Base-by-base conservation (phyloP, 2,888 invertebrate genomes). In the Trichacis sp. region DNA sequence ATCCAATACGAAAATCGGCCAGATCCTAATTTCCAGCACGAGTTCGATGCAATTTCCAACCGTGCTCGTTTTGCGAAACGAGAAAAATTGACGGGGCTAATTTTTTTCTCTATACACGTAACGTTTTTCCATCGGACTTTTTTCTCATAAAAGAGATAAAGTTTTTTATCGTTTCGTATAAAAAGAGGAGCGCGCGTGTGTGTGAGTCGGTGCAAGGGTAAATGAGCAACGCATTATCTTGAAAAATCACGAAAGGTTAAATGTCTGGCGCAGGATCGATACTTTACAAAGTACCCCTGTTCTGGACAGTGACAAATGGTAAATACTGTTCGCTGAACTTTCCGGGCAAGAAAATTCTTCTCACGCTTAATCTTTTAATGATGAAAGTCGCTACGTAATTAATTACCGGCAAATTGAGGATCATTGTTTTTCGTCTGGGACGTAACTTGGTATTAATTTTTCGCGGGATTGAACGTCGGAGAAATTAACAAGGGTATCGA, bases 301-400 rank as follows among this genome's bases (percentile, higher is more conserved):
- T 74, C 69, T 64, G 69, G 83, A 82, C 83, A 83, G 77, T 83
- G 83, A 83, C 80, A 79, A 82, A 83, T 82, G 78, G 74, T 70
- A 72, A 72, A 61, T 74, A 76, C 77, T 77, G 77, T 78, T 79
- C 74, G 76, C 73, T 74, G 59, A 77, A 75, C 77, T 76, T 74
- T 76, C 73, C 58, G 72, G 71, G 64, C 70, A 68, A 72, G 72
- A 70, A 71, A 70, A 73, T 73, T 69, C 68, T 58, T 68, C 72
- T 73, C 75, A 77, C 76, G 75, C 73, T 73, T 68, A 68, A 72
- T 65, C 71, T 70, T 66, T 65, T 61, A 46, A 59, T 71, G 69
- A 59, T 63, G 67, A 68, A 69, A 52, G 68, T 68, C 65, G 72
- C 69, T 70, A 65, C 64, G 63, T 70, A 78, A 80, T 81, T 79